These are phyloP conservation scores for Pipra filicauda DNA, from an alignment of 2,113 vertebrate species.

Conservation along the genomic window DNA sequence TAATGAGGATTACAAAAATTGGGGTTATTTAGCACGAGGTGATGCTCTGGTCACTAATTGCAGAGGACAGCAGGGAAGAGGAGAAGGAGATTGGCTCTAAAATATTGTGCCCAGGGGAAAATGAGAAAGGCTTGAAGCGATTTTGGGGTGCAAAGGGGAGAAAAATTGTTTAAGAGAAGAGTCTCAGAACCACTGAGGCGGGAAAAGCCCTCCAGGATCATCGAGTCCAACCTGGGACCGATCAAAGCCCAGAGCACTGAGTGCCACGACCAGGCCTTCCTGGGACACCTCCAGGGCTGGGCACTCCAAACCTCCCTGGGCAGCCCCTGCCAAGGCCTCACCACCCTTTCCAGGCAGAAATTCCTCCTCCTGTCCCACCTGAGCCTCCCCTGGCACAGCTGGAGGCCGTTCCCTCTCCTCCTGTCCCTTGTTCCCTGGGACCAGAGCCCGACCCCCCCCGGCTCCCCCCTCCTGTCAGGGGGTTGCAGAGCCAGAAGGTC, in stretches of 20 bases:
- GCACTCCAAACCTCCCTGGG: neutral
- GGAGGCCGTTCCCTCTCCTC: neutral
- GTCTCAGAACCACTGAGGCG: fast-evolving
- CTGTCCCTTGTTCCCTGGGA: no score
- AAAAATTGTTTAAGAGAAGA: neutral
- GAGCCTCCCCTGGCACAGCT: neutral
- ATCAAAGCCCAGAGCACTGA: no score
- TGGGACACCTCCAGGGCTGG: neutral
- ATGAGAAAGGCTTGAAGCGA: neutral
- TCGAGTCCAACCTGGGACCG: fast-evolving
- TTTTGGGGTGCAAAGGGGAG: neutral
- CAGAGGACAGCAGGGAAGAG: neutral
- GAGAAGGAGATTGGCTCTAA: neutral
- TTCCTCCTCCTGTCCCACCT: no score
- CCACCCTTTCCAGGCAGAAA: neutral
- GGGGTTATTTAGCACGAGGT: neutral
- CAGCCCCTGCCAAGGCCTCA: neutral
- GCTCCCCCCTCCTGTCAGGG: neutral
- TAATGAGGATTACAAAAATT: neutral
- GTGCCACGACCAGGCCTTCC: neutral
- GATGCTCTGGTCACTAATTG: neutral
- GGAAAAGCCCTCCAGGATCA: neutral
- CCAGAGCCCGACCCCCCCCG: no score
- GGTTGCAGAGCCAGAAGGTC: neutral
- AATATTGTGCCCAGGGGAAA: neutral